Conservation (phyloP, 2,113 vertebrate genomes). For the Alces alces region DNA sequence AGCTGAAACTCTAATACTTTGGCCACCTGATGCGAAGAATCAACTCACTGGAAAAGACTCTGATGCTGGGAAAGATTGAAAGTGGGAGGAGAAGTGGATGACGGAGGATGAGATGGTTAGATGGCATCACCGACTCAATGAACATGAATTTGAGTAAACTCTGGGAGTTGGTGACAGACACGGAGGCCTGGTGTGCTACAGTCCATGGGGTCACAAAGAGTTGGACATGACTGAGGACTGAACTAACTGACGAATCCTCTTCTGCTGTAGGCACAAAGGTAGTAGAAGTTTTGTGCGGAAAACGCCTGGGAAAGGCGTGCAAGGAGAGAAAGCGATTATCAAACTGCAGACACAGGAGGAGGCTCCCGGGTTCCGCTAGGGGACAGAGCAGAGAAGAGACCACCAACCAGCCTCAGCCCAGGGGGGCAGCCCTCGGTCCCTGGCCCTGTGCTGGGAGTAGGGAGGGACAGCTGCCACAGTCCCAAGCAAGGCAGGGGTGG, state of each 20-base stretch:
- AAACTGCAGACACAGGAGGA: accelerated
- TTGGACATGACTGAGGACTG: background rate
- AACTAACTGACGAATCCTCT: background rate
- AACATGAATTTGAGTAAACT: background rate
- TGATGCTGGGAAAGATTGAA: background rate
- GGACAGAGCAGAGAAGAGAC: background rate
- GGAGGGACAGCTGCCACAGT: background rate
- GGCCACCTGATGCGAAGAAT: background rate
- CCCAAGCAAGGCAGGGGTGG: too few relatives aligned
- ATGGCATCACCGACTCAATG: background rate
- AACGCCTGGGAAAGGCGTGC: background rate
- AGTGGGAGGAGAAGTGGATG: background rate
- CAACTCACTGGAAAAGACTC: background rate
- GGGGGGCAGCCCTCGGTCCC: background rate
- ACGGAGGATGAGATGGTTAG: background rate
- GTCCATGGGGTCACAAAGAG: background rate
- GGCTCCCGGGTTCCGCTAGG: background rate
- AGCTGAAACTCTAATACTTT: background rate
- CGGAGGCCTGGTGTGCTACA: background rate
- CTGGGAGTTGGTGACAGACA: background rate
- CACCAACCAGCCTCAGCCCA: accelerated
- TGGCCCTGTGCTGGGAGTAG: too few relatives aligned
- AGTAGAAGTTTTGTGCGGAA: background rate
- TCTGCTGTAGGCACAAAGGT: background rate
- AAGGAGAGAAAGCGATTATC: accelerated